Conservation (phyloP, 2,888 invertebrate species). For the Onchidella celtica region DNA sequence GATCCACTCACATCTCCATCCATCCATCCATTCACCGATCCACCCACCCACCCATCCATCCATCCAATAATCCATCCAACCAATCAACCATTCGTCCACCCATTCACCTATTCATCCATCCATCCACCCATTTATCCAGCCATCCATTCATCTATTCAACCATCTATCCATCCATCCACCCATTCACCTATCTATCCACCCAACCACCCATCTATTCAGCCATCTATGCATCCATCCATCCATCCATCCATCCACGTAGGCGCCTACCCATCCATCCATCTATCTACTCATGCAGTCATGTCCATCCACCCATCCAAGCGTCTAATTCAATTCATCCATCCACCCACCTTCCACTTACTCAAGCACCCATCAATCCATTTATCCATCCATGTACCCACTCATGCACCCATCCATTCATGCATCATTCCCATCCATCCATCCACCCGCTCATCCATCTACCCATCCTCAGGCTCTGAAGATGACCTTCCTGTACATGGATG, state of each 20-base stretch:
- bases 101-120: background rate
- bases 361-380: background rate
- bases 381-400: background rate
- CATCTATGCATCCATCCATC: background rate
- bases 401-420: background rate
- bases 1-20: too few relatives aligned
- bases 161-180: background rate
- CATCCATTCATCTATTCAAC: background rate
- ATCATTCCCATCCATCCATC: background rate
- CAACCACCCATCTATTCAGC: background rate
- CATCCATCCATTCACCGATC: background rate
- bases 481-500: constrained; percentile 21
- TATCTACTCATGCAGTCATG: background rate
- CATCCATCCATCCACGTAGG: background rate
- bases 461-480: constrained; percentile 29
- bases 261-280: background rate
- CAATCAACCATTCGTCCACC: background rate
- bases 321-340: background rate
- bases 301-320: background rate
- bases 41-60: background rate
- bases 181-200: background rate
- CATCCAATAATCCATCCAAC: background rate
- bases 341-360: background rate
- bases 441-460: background rate
- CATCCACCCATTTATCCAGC: background rate